These are phyloP conservation scores for Bergia sp. DNA, from an alignment of 92 coral and sea anemone species.

Conservation along the genomic window DNA sequence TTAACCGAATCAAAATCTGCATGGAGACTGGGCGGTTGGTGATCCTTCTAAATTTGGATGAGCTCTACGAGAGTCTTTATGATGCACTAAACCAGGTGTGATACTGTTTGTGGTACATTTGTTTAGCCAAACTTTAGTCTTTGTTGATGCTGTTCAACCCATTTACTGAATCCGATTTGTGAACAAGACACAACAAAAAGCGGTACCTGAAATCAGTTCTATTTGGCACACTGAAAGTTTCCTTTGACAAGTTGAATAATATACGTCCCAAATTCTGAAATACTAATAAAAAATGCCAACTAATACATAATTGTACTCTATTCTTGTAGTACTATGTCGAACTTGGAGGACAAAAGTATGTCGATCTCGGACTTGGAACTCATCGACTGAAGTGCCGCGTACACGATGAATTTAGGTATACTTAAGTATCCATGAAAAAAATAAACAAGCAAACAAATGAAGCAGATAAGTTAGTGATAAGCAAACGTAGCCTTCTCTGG, in stretches of 20 bases:
- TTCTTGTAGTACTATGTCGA: slow-evolving; percentile 74
- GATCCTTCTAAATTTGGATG: slow-evolving; percentile 75
- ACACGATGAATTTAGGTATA: slow-evolving; percentile 73
- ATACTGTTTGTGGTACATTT: neutral
- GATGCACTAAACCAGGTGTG: slow-evolving; percentile 86
- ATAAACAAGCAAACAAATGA: too few relatives aligned
- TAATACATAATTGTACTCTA: neutral
- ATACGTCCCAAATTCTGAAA: neutral
- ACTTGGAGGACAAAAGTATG: slow-evolving; percentile 83
- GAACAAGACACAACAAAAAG: neutral
- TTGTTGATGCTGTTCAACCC: neutral
- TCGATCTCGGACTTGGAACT: slow-evolving; percentile 91
- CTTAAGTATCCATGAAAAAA: too few relatives aligned
- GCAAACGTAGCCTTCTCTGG: too few relatives aligned
- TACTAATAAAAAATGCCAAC: neutral
- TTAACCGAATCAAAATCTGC: slow-evolving; percentile 89
- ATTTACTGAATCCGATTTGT: neutral
- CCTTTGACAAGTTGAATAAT: too few relatives aligned
- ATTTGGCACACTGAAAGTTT: neutral
- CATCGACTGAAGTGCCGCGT: slow-evolving; percentile 87
- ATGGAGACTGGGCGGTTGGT: slow-evolving; percentile 92
- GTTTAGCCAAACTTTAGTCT: neutral
- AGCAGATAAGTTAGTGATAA: too few relatives aligned
- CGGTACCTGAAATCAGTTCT: neutral
- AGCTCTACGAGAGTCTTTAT: slow-evolving; percentile 70